These are phyloP conservation scores for Chymomyza costata DNA, from an alignment of 1,140 invertebrate species.

Conservation along the genomic window DNA sequence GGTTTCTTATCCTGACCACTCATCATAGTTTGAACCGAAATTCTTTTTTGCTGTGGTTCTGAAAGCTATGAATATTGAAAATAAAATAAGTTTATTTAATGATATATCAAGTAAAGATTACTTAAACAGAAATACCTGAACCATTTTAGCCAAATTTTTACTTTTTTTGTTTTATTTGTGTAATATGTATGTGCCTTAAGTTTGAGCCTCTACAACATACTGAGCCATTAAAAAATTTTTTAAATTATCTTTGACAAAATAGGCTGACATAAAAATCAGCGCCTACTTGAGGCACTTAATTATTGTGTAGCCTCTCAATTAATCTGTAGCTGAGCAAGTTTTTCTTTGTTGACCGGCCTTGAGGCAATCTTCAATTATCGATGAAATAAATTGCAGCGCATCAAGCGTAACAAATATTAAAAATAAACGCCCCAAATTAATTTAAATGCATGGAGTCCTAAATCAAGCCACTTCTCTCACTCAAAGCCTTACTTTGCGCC, in stretches of 20 bases:
- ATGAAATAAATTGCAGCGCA: constrained; percentile 40
- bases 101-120: neutral
- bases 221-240: too few species aligned
- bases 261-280: constrained; percentile 23
- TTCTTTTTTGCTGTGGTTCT: constrained; percentile 54
- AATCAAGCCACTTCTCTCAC: neutral
- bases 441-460: constrained; percentile 16
- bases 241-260: too few species aligned
- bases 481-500: constrained; percentile 7
- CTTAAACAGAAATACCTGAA: constrained; percentile 25
- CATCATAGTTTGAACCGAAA: constrained; percentile 65
- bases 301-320: constrained; percentile 36
- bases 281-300: constrained; percentile 9
- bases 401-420: constrained; percentile 1
- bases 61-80: too few species aligned
- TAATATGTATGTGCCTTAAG: neutral
- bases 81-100: constrained; percentile 2
- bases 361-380: constrained; percentile 34
- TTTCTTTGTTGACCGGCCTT: constrained; percentile 30
- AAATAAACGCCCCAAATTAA: constrained; percentile 30
- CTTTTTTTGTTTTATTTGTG: neutral
- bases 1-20: constrained; percentile 55
- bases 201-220: neutral
- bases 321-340: constrained; percentile 10
- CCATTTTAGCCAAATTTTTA: constrained; percentile 4